Evolutionary conservation across 2,113 vertebrate species (phyloP), one percentile per base, ranked within the genome.

Genomic region (Scolopax mira): DNA sequence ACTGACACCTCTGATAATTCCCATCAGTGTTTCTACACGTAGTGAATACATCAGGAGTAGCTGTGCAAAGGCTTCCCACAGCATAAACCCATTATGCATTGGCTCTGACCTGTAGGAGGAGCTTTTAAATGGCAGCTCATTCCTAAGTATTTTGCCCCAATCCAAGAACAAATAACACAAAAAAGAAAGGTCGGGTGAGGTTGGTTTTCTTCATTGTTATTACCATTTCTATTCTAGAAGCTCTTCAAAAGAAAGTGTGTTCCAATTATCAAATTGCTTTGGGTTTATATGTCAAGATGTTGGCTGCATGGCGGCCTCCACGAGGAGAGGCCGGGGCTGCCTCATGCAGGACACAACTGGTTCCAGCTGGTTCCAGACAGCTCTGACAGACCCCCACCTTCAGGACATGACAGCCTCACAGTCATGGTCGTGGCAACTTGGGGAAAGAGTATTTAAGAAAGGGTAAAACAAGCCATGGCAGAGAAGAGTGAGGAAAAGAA

Each of bases 401-500:
- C 15, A 33, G 37, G 41, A 33, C 7, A 2, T 0, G 0, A 6
- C 39, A 24, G 61, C 37, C 21, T 8, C 1, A 2, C 2, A 3
- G 18, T 4, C 0, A 2, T 1, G 3, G 3, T 8, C 0, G 15
- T 3, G 9, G 7, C 0, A 0, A 22, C 23, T 37, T 6, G 1
- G 17, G 23, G 4, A 37, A 64, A 51, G 4, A 1, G 5, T 21
- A 7, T 51, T 7, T 60, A 44, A 44, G 35, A 54, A 55, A 52
- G 37, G 10, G 5, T 0, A 78, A 85, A 61, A 89, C 28, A 7
- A 23, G 42, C 31, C 23, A 19, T 31, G n/a, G 7, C 11, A 69
- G 35, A 42, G 27, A 17, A n/a, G 2, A 69, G 8, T 11, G 8
- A 81, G 39, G 11, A 39, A 62, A 48, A 15, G 1, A 37, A 49